Evolutionary conservation across 2,797 vertebrate species (phyloP).

Genomic region (Erethizon dorsatum): DNA sequence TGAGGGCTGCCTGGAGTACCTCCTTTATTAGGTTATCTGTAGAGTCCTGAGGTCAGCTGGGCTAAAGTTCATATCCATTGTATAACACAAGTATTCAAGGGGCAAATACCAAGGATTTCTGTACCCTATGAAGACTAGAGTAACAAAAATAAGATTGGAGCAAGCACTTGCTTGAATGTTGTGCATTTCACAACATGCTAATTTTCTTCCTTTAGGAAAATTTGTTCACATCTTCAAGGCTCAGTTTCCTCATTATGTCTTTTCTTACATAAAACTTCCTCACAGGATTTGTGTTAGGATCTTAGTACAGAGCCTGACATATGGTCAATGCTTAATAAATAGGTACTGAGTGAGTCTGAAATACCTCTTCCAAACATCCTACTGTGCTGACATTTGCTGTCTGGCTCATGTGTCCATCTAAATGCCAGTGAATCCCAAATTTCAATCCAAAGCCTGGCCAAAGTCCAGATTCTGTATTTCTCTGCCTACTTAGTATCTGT

Average conservation of each 20-base stretch:
- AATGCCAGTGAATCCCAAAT: slow-evolving; percentile 41
- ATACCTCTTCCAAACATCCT: neutral
- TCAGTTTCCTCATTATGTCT: neutral
- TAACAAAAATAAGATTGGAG: neutral
- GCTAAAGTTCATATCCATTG: neutral
- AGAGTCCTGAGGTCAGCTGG: neutral
- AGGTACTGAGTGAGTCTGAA: slow-evolving; percentile 27
- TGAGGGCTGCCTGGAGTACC: neutral
- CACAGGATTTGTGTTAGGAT: neutral
- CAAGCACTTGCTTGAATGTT: neutral
- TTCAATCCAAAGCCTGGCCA: neutral
- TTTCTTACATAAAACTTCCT: neutral
- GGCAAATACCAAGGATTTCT: neutral
- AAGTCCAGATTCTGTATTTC: neutral
- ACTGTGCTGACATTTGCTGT: slow-evolving; percentile 4
- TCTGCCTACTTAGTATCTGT: neutral
- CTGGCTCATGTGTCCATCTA: neutral
- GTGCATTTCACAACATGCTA: neutral
- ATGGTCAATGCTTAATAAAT: slow-evolving; percentile 41
- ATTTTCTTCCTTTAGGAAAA: neutral
- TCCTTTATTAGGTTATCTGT: neutral
- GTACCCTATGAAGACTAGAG: neutral
- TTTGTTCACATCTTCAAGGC: neutral
- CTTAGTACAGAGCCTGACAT: slow-evolving; percentile 15
- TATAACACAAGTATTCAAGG: neutral